phyloP scores from a whole-genome alignment of 2,113 vertebrate species.

The Vimba vimba region DNA sequence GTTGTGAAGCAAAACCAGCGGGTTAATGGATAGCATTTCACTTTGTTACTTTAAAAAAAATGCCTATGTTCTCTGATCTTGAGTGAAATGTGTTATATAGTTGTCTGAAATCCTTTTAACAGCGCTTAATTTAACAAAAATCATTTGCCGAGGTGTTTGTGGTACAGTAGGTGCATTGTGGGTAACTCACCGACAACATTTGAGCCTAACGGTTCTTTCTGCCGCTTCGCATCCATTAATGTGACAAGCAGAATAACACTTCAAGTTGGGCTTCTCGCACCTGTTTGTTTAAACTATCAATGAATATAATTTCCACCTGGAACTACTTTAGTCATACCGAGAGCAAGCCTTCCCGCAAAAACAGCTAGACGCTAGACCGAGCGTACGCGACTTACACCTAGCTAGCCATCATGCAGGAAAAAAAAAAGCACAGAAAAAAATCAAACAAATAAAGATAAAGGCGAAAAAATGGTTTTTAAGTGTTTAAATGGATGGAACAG shows the following conservation, averaged over 20 bases:
- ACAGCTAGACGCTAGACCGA: slow-evolving; percentile 2
- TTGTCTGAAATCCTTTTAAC: slow-evolving; percentile 8
- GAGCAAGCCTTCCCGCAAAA: slow-evolving; percentile 7
- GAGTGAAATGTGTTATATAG: slow-evolving; percentile 13
- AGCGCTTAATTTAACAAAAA: slow-evolving; percentile 25
- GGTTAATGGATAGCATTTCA: slow-evolving; percentile 8
- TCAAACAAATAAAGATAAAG: slow-evolving; percentile 43
- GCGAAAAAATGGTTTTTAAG: slow-evolving; percentile 59
- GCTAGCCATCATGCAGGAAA: slow-evolving; percentile 29
- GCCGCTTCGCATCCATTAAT: slow-evolving; percentile 8
- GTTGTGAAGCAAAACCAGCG: neutral
- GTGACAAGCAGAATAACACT: slow-evolving; percentile 39
- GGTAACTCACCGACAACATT: neutral
- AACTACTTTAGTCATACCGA: slow-evolving; percentile 21
- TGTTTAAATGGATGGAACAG: slow-evolving; percentile 76
- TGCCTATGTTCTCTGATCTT: neutral
- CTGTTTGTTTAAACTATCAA: slow-evolving; percentile 54
- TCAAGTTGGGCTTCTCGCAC: slow-evolving; percentile 44
- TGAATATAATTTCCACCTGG: slow-evolving; percentile 49
- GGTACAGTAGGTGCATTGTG: neutral
- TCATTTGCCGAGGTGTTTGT: neutral
- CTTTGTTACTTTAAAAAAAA: neutral
- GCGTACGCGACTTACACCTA: neutral
- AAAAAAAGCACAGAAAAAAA: slow-evolving; percentile 34
- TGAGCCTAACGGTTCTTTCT: neutral